Base-by-base conservation (phyloP, 2,888 invertebrate genomes). In the Perizoma flavofasciatum region DNA sequence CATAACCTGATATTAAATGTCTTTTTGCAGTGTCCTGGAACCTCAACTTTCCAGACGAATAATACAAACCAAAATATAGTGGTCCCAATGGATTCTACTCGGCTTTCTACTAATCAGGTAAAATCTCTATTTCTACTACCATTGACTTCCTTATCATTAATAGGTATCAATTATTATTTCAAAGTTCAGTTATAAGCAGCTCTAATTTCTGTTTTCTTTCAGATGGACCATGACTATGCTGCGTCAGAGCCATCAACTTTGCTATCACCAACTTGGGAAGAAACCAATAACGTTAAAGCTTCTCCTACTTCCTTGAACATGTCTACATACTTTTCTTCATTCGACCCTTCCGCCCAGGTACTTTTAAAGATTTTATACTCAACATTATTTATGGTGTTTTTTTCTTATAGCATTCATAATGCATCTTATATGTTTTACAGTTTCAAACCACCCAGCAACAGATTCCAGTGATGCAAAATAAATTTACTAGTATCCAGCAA, bases 281-380 rank as follows among this genome's bases (percentile, higher is more conserved):
- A 48, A 8, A 34, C 52, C 10, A 32, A 32, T 6, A 45, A 37
- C 22, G 32, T n/a, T 55, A 50, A 44, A 22, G 41, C 4, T 45
- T 10, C 53, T 22, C 3, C 40, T 22, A 55, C 40, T 40, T 43
- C 11, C 9, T 47, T 55, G 32, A 65, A 59, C 49, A 69, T 63
- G 66, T 63, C 62, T 0, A 62, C 59, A 8, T 69, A 67, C 50
- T 69, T 69, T 52, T 59, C 67, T 11, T 57, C 65, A 33, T 69
- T 69, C 41, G 55, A 68, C 44, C 68, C 68, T 39, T 52, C 60
- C 11, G 41, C 43, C 6, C 61, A 62, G 65, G 65, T 63, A 58
- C 53, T 44, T 46, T 22, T 1, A 7, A 4, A 34, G 40, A n/a
- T 10, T 33, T 34, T 51, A 37, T 37, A 33, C 45, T 49, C 32